A percentile compares a stretch with the other conserved stretches of the same genome.
Conservation (phyloP, 2,797 vertebrate species). For the Orientallactaga sibirica region DNA sequence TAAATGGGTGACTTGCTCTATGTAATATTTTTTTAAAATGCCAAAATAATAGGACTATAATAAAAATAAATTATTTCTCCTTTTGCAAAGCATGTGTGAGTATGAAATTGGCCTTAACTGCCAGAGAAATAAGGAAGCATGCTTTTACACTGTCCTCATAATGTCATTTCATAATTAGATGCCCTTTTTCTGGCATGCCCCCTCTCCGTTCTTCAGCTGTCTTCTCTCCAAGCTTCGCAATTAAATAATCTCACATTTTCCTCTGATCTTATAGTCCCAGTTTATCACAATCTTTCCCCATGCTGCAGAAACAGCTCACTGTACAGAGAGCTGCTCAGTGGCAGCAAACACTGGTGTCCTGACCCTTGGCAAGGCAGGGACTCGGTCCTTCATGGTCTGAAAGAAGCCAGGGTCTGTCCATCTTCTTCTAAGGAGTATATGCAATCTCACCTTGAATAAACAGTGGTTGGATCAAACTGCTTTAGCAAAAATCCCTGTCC, state of each 20-base stretch:
- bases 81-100: slow-evolving; percentile 70
- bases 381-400: background rate
- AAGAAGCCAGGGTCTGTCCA: background rate
- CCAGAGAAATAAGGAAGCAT: slow-evolving; percentile 80
- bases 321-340: background rate
- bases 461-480: background rate
- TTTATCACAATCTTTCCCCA: slow-evolving; percentile 76
- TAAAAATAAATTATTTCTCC: slow-evolving; percentile 83
- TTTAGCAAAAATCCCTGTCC: background rate
- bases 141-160: slow-evolving; percentile 66
- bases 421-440: background rate
- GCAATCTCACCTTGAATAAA: background rate
- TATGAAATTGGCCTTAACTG: slow-evolving; percentile 77
- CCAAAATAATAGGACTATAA: slow-evolving; percentile 70
- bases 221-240: slow-evolving; percentile 74
- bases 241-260: slow-evolving; percentile 79
- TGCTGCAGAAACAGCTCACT: slow-evolving; percentile 10
- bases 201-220: slow-evolving; percentile 72
- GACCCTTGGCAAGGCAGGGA: background rate
- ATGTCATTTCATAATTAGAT: slow-evolving; percentile 69
- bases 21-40: slow-evolving; percentile 70
- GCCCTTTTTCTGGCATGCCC: slow-evolving; percentile 66
- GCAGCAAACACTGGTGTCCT: background rate
- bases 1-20: slow-evolving; percentile 73
- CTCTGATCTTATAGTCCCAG: slow-evolving; percentile 71